Base-by-base conservation (phyloP, 2,888 invertebrate species). In the Lasioglossum oenotherae region DNA sequence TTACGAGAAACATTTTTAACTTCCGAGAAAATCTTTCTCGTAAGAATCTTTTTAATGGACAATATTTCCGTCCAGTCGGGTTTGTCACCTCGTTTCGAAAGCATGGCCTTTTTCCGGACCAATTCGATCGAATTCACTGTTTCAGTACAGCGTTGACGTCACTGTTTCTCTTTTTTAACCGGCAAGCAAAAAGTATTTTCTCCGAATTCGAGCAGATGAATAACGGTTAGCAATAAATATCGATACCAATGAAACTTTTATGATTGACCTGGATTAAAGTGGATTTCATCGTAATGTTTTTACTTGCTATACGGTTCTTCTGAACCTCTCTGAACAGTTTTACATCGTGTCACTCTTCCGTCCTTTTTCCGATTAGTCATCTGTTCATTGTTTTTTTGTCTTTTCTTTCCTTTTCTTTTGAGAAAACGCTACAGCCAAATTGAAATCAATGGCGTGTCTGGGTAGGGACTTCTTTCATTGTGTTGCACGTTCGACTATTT, bases 401-500 rank as follows among this genome's bases (percentile, higher is more conserved):
- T n/a, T n/a, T 6, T 10, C 53, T 57, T 31, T 60, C 16, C 27
- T 14, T 60, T 31, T 16, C 16, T 31, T 60, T 19, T 6, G 64
- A 6, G 31, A 31, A 12, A 44, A 64, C 19, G n/a, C 64, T 64
- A 19, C 10, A 16, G 16, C 31, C 31, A 31, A 64, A 35, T 64
- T 64, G 16, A 31, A 31, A 19, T 31, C 8, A 64, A 64, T 35
- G 31, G 41, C n/a, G n/a, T 31, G 79, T 46, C 3, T 49, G 27
- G 6, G 31, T 46, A 69, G 80, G 79, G 80, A 82, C 77, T 80
- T 41, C 74, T 86, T 81, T 69, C 78, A 57, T 75, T 84, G 69
- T 84, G 74, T 86, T 80, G 1, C 84, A 77, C 79, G 85, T 90
- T 88, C 80, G 80, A 83, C 86, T 82, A 75, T 81, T 78, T 49